Base-by-base conservation (phyloP, 2,888 invertebrate species). In the Troilus luridus region DNA sequence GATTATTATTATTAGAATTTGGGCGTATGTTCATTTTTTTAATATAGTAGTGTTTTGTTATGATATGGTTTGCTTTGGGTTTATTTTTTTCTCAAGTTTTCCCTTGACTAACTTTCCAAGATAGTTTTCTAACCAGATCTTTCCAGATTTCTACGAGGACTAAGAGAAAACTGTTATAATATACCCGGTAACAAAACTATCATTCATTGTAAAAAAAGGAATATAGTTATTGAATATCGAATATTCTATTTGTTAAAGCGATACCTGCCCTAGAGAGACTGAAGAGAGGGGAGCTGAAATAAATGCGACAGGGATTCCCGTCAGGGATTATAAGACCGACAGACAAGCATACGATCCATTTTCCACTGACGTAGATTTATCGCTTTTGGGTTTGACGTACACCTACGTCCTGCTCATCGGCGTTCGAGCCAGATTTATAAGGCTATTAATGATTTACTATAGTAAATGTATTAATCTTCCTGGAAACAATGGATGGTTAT, bases 351-450 rank as follows among this genome's bases (percentile, higher is more conserved):
- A 41, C 72, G 72, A 77, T 77, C 72, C 72, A 77, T 77, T 77
- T 77, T 77, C 27, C 72, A 77, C 72, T 77, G 72, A 77, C 72
- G 72, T 77, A 77, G 72, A 77, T 77, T 77, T 77, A 77, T 77
- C 72, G 72, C 27, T 77, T 77, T 41, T 41, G 72, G 72, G 41
- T 77, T 77, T 77, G 72, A 77, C 72, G 41, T 77, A 77, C 17
- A 19, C 41, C 41, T 41, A 77, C 72, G 19, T 77, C 41, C 72
- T 27, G 41, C 72, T 41, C 72, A 77, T 77, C 72, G 72, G 72
- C 17, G 72, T 77, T 77, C 9, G 72, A 27, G 19, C 72, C 27
- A 77, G 72, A 77, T 77, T 77, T 77, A 77, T 77, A 77, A 77
- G 72, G 72, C 72, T 77, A 77, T 77, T 77, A 77, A 77, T 41